Evolutionary conservation across 2,888 invertebrate species (phyloP).

Genomic region (Leptarthrus brevirostris): DNA sequence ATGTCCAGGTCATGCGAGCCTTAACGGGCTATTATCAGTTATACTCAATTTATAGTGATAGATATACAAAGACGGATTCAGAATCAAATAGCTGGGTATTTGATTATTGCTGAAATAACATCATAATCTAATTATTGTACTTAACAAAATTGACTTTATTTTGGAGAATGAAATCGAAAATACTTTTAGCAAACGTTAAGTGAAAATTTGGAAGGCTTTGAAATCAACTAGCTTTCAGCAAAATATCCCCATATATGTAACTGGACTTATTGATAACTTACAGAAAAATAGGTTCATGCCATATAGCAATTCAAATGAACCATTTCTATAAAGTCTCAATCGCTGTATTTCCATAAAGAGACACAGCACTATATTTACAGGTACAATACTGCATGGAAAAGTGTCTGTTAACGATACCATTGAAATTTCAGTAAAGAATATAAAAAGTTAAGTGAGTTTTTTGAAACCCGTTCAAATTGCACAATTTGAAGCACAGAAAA

Average conservation of each 20-base stretch:
- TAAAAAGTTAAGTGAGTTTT: conserved; percentile 77
- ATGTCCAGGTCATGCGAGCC: conserved; percentile 83
- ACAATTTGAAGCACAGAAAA: conserved; percentile 66
- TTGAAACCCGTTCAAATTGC: conserved; percentile 71
- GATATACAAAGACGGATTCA: conserved; percentile 80
- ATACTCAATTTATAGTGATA: conserved; percentile 78
- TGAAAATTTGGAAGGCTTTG: conserved; percentile 70
- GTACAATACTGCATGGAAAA: conserved; percentile 74
- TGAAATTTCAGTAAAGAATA: conserved; percentile 73
- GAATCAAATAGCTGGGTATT: conserved; percentile 81
- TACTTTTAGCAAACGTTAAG: conserved; percentile 71
- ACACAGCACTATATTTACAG: conserved; percentile 79
- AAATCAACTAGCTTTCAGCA: conserved; percentile 69
- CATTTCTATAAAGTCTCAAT: conserved; percentile 77
- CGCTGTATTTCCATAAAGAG: conserved; percentile 82
- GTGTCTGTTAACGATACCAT: conserved; percentile 72
- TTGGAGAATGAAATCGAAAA: conserved; percentile 67
- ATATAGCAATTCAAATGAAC: conserved; percentile 62
- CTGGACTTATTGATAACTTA: conserved; percentile 68
- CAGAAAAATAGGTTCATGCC: conserved; percentile 66
- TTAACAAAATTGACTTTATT: conserved; percentile 78
- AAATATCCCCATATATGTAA: conserved; percentile 68
- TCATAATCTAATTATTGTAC: conserved; percentile 72
- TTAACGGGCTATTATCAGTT: conserved; percentile 78
- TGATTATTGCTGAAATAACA: conserved; percentile 77